Evolutionary conservation across 2,888 invertebrate genomes (phyloP), one percentile per base, ranked within the genome.

Genomic region (Leptothorax acervorum): DNA sequence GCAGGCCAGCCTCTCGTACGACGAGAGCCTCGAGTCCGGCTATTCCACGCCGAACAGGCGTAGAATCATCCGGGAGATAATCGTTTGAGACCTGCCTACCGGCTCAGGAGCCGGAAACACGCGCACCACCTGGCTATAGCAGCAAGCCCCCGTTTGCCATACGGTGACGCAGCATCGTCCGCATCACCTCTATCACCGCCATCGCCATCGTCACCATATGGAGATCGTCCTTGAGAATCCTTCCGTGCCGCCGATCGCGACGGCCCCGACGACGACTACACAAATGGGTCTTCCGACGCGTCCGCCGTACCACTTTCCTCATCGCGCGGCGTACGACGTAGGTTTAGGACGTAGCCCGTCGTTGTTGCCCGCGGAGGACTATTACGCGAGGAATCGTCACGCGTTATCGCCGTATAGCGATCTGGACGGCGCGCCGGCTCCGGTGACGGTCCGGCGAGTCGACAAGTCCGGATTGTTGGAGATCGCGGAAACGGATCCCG

Each of bases 41-140:
- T 98, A 98, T 95, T 98, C 98, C 89, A 98, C 99, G 91, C 98
- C 98, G 87, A 98, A 98, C 96, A 98, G 98, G 92, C 97, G 98
- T 91, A 96, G 99, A 94, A 98, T 99, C 95, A 98, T 99, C 94
- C 97, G 98, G 92, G 99, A 99, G 95, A 99, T 99, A 95, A 99
- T 99, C 95, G 99, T 99, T 93, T 98, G 96, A 96, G 94, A 95
- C 87, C 94, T 94, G 91, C 94, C 94, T 82, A 94, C 93, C 94
- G 94, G 95, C 94, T 93, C 94, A 89, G 92, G 94, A 90, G 94
- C 94, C 94, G 94, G 94, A 84, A 94, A 93, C 90, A 92, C 94
- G 88, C 92, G 94, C 82, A 94, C 94, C 62, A 94, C 94, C 76
- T 95, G 95, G 95, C 94, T 95, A 93, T 95, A 95, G 95, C 94